phyloP scores from a whole-genome alignment of 1,140 invertebrate species.

The Drosophila funebris region DNA sequence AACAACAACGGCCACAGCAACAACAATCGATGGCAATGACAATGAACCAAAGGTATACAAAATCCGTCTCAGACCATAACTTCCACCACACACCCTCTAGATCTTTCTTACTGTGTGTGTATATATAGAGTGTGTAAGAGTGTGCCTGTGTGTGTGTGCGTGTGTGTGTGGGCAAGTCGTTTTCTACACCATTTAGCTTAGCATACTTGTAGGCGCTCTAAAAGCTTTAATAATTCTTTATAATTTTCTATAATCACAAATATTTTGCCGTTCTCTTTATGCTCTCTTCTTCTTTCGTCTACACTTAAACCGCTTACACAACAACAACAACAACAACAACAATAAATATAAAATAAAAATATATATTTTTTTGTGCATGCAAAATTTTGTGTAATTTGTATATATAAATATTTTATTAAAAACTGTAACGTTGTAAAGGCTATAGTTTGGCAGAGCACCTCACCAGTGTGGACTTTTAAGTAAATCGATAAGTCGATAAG shows the following conservation, averaged over 20 bases:
- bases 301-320: constrained; percentile 23
- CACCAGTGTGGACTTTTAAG: constrained; percentile 81
- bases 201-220: constrained; percentile 49
- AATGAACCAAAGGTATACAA: constrained; percentile 83
- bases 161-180: constrained; percentile 26
- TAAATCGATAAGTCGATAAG: constrained; percentile 46
- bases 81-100: neutral
- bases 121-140: constrained; percentile 15
- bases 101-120: neutral
- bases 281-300: constrained; percentile 21
- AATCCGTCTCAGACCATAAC: constrained; percentile 41
- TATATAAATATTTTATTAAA: too few species aligned
- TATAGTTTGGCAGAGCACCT: constrained; percentile 80
- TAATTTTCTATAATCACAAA: constrained; percentile 41
- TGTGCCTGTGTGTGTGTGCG: constrained; percentile 12
- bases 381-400: constrained; percentile 40
- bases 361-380: constrained; percentile 46
- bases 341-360: neutral
- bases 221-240: constrained; percentile 44
- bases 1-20: constrained; percentile 31
- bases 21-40: constrained; percentile 80
- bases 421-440: constrained; percentile 65
- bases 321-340: constrained; percentile 6
- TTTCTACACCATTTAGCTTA: constrained; percentile 54
- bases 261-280: constrained; percentile 43